These are phyloP conservation scores for Sebastes matsubarae DNA, from an alignment of 2,797 vertebrate genomes.

Conservation along the genomic window DNA sequence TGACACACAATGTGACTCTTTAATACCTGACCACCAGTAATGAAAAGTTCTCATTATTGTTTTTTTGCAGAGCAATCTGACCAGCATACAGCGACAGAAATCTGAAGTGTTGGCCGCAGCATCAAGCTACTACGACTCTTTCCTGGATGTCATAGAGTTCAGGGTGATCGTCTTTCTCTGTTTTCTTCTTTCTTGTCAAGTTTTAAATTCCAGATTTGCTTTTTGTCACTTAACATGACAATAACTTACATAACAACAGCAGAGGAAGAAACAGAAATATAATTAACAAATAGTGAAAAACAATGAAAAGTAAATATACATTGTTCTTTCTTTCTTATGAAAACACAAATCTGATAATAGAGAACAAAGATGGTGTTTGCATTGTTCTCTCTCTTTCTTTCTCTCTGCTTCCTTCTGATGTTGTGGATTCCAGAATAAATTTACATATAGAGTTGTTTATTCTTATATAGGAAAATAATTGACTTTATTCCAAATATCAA, in stretches of 20 bases:
- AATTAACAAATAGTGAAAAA: neutral
- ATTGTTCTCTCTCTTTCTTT: neutral
- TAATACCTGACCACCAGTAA: neutral
- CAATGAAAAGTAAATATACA: neutral
- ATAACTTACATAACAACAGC: neutral
- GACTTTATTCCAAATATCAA: constrained; percentile 7
- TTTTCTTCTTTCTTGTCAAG: neutral
- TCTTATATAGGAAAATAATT: constrained; percentile 14
- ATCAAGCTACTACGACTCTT: constrained; percentile 88
- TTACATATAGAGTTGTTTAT: constrained; percentile 67
- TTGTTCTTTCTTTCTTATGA: neutral
- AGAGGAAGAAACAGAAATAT: neutral
- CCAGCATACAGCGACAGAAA: constrained; percentile 89
- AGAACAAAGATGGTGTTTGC: neutral
- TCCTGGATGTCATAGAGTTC: constrained; percentile 95
- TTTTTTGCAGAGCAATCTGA: constrained; percentile 88
- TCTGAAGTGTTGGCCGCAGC: constrained; percentile 82
- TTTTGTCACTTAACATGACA: no score
- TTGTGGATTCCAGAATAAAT: constrained; percentile 33
- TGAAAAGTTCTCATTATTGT: neutral
- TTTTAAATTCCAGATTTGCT: neutral
- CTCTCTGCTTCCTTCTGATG: neutral
- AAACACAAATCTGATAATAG: constrained; percentile 8
- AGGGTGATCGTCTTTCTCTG: constrained; percentile 81
- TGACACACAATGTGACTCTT: neutral